These are phyloP conservation scores for Pseudopleuronectes americanus DNA, from an alignment of 2,797 vertebrate species.

Conservation along the genomic window DNA sequence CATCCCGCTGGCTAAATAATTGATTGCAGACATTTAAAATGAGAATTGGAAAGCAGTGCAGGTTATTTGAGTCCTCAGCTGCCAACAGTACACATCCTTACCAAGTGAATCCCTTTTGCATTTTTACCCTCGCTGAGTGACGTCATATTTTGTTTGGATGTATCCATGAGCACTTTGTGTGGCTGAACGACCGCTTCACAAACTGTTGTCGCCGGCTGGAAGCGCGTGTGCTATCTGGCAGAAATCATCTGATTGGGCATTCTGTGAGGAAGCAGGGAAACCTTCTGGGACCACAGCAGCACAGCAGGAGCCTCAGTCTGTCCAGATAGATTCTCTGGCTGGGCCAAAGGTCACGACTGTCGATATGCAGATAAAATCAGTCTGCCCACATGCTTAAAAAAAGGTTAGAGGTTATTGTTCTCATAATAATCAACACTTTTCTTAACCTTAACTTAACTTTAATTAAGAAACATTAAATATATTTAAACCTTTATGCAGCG, in stretches of 20 bases:
- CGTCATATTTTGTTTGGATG: too few relatives aligned
- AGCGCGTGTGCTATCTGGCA: not conserved
- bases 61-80: slow-evolving; percentile 31
- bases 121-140: not conserved
- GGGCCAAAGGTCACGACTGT: slow-evolving; percentile 42
- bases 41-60: slow-evolving; percentile 23
- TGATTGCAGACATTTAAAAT: slow-evolving; percentile 50
- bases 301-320: not conserved
- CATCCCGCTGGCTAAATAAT: slow-evolving; percentile 62
- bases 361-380: not conserved
- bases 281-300: slow-evolving; percentile 15
- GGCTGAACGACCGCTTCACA: too few relatives aligned
- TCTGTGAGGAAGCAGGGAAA: slow-evolving; percentile 17
- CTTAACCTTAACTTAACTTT: slow-evolving; percentile 5
- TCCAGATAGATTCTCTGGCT: slow-evolving; percentile 10
- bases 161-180: too few relatives aligned
- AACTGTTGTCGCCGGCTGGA: not conserved
- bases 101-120: not conserved
- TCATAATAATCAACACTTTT: too few relatives aligned
- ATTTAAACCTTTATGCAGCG: slow-evolving; percentile 1
- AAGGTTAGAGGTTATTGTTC: too few relatives aligned
- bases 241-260: slow-evolving; percentile 26
- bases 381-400: too few relatives aligned
- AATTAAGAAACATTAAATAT: slow-evolving; percentile 22
- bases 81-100: not conserved